phyloP scores from a whole-genome alignment of 2,888 invertebrate species.

The Hartigia nigra region DNA sequence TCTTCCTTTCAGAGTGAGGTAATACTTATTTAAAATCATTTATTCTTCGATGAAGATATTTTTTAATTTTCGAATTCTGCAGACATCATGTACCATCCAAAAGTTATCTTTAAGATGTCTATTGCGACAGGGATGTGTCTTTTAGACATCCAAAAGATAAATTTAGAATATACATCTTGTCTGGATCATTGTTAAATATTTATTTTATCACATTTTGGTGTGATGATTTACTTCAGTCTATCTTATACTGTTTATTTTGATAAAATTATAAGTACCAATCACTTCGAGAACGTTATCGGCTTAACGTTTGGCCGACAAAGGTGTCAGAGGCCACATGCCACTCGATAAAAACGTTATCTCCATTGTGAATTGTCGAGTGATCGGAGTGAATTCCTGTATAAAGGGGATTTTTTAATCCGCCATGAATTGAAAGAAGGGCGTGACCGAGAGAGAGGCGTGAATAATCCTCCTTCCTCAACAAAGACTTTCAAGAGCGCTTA shows the following conservation, averaged over 20 bases:
- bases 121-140: not conserved
- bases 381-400: not conserved
- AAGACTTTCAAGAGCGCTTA: constrained; percentile 1
- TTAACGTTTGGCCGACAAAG: not conserved
- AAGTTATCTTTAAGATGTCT: not conserved
- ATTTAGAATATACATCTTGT: not conserved
- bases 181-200: not conserved
- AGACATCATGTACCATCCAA: not conserved
- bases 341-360: constrained; percentile 1
- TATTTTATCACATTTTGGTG: not conserved
- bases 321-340: not conserved
- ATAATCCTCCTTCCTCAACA: not conserved
- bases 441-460: constrained; percentile 4
- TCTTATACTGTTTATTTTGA: not conserved
- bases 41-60: not conserved
- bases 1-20: not conserved
- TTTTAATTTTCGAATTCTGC: not conserved
- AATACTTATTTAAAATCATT: not conserved
- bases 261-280: not conserved
- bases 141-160: not conserved
- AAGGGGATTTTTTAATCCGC: not conserved
- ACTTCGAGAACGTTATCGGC: not conserved
- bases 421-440: not conserved
- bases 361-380: not conserved
- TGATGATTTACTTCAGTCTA: too few species aligned